A percentile compares a stretch with the other conserved stretches of the same genome.
Evolutionary conservation across 2,113 vertebrate genomes (phyloP).

Genomic region (Callithrix jacchus): DNA sequence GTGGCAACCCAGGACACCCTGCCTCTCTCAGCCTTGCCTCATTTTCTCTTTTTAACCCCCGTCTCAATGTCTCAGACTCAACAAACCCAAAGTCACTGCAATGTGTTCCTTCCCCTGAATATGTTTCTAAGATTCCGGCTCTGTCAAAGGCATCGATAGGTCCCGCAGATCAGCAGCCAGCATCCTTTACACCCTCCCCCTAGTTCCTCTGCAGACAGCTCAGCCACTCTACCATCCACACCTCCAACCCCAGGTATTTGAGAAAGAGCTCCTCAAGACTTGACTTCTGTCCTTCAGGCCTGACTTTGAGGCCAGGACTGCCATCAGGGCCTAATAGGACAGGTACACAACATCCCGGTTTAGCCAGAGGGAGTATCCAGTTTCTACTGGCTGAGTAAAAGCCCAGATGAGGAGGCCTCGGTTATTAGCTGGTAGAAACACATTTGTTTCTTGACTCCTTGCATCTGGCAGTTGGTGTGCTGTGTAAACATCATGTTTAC

Average conservation of each 20-base stretch:
- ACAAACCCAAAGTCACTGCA: background rate
- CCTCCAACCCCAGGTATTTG: background rate
- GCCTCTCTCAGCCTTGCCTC: background rate
- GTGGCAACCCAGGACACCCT: background rate
- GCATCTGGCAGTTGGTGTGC: constrained; percentile 31
- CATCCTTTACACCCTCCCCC: background rate
- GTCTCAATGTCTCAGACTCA: background rate
- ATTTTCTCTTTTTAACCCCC: background rate
- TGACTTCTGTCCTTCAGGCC: background rate
- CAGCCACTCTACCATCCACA: background rate
- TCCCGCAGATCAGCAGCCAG: background rate
- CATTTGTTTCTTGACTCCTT: constrained; percentile 48
- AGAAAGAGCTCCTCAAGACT: background rate
- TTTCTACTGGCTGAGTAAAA: constrained; percentile 28
- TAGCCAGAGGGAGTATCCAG: background rate
- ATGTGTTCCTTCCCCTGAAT: background rate
- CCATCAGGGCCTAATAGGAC: background rate
- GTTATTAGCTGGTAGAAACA: constrained; percentile 25
- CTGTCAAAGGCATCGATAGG: background rate
- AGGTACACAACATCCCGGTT: background rate
- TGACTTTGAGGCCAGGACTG: too few relatives aligned
- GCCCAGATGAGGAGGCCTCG: background rate
- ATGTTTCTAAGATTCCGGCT: background rate
- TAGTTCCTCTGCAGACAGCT: too few relatives aligned
- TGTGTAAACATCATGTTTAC: constrained; percentile 45